Conservation (phyloP, 2,797 vertebrate genomes). For the Macropus fuliginosus region DNA sequence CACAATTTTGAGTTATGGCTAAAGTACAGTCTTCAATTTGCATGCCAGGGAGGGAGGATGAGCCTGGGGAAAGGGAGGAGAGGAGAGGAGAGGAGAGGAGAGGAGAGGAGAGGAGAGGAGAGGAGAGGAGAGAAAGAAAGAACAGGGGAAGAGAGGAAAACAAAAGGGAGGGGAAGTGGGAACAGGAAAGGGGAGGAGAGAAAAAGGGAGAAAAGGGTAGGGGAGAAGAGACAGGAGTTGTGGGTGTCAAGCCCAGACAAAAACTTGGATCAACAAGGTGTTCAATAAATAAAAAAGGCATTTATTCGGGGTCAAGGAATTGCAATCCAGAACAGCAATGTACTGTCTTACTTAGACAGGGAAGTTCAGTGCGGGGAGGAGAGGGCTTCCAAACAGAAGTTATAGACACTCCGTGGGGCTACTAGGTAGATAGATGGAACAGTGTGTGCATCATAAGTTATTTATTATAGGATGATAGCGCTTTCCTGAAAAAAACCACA, state of each 20-base stretch:
- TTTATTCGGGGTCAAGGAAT: neutral
- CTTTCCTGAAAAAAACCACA: neutral
- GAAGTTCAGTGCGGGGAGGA: too few species aligned
- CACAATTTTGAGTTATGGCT: conserved; percentile 81
- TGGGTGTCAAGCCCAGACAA: neutral
- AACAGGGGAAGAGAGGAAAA: neutral
- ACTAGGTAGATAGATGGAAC: too few species aligned
- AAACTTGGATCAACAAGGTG: neutral
- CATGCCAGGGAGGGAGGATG: conserved; percentile 58
- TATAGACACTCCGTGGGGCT: too few species aligned
- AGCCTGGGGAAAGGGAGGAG: neutral
- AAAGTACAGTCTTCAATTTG: conserved; percentile 69
- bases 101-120: neutral
- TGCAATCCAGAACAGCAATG: neutral
- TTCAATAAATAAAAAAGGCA: neutral
- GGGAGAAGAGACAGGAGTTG: neutral
- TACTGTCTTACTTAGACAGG: neutral
- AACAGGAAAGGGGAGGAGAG: neutral
- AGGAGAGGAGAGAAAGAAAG: rapidly evolving
- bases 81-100: neutral
- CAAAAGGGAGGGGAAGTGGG: neutral
- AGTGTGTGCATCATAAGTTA: neutral
- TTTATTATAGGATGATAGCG: neutral
- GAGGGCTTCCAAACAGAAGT: neutral
- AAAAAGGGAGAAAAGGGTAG: neutral